These are phyloP conservation scores for Campylorhamphus procurvoides DNA, from an alignment of 2,113 vertebrate species.

Conservation along the genomic window DNA sequence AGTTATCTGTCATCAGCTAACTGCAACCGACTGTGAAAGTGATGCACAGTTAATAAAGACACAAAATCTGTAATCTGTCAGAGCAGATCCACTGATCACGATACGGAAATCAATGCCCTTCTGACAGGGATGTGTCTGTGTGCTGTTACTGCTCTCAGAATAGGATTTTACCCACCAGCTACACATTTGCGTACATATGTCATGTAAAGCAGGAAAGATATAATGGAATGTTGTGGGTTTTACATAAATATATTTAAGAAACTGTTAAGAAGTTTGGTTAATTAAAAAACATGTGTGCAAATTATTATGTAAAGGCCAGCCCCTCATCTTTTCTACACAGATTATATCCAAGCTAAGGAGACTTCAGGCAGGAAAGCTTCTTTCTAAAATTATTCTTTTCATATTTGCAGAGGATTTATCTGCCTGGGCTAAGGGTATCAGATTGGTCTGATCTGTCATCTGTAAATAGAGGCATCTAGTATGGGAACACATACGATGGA, in stretches of 20 bases:
- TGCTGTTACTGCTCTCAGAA: not conserved
- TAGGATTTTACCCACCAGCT: not conserved
- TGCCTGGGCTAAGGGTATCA: not conserved
- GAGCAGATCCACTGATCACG: not conserved
- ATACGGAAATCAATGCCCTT: not conserved
- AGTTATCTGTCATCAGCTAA: constrained; percentile 44
- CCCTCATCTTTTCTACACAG: not conserved
- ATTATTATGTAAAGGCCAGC: not conserved
- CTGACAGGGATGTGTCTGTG: not conserved
- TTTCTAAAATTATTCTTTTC: not conserved
- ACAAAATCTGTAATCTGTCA: constrained; percentile 38
- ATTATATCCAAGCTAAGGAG: not conserved
- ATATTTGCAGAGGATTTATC: not conserved
- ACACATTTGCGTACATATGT: fast-evolving
- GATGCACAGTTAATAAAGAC: constrained; percentile 42
- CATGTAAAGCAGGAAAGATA: not conserved
- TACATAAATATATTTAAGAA: not conserved
- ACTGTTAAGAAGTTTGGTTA: not conserved
- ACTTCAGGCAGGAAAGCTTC: not conserved
- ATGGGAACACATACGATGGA: not conserved
- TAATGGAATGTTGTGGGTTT: not conserved
- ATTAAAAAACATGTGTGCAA: not conserved
- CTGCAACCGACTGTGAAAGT: constrained; percentile 32
- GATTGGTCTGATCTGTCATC: not conserved
- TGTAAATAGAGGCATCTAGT: not conserved